phyloP scores from a whole-genome alignment of 2,797 vertebrate genomes.

The Telmatherina bonti region DNA sequence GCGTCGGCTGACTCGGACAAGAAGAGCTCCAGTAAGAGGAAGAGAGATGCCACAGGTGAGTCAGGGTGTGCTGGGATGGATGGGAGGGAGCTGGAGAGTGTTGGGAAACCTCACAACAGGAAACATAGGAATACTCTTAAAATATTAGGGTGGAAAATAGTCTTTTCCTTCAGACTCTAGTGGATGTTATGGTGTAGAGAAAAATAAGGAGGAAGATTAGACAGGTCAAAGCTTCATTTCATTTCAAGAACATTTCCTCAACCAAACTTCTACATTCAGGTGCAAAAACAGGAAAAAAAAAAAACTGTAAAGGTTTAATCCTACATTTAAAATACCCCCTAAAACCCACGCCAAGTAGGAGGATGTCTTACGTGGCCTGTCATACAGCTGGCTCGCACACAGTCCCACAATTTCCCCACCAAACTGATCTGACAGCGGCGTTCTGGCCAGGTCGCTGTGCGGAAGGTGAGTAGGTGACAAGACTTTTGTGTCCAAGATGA shows the following conservation, averaged over 20 bases:
- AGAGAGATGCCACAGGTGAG: conserved; percentile 93
- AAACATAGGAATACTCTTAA: neutral
- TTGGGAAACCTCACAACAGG: neutral
- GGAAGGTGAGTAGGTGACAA: conserved; percentile 65
- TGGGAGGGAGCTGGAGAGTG: conserved; percentile 12
- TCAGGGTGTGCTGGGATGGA: conserved; percentile 23
- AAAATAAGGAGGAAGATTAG: neutral
- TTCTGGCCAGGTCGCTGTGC: conserved; percentile 52
- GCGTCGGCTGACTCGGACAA: conserved; percentile 85
- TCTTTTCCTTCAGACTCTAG: conserved; percentile 1
- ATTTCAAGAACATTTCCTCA: neutral
- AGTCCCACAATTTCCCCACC: conserved; percentile 33
- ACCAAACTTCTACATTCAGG: neutral
- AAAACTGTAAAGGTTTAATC: no score
- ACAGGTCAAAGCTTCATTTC: neutral
- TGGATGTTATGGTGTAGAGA: neutral
- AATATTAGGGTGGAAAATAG: neutral
- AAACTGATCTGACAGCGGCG: conserved; percentile 8
- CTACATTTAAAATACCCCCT: neutral
- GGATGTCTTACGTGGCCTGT: conserved; percentile 1
- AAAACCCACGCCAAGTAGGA: conserved; percentile 13
- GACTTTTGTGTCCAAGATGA: conserved; percentile 47
- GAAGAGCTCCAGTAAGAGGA: conserved; percentile 86
- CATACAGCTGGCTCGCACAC: conserved; percentile 41
- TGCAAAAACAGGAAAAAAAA: neutral